phyloP scores from a whole-genome alignment of 2,888 invertebrate species.

The Uloborus plumipes region DNA sequence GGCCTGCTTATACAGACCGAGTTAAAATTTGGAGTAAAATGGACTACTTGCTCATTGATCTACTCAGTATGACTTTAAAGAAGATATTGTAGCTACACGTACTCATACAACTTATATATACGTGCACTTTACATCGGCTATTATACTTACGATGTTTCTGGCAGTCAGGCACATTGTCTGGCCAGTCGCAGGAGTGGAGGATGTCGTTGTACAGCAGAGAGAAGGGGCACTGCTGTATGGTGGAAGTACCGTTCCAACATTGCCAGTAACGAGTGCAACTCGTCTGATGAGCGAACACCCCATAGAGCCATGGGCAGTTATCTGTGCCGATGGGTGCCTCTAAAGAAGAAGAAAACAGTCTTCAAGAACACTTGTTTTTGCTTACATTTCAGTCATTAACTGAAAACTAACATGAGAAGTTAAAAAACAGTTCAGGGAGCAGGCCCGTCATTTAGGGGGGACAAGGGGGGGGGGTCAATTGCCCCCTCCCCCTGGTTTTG shows the following conservation, averaged over 20 bases:
- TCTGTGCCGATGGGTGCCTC: slow-evolving; percentile 87
- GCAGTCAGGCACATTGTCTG: slow-evolving; percentile 91
- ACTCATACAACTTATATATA: no score
- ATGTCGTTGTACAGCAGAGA: slow-evolving; percentile 90
- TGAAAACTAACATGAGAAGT: no score
- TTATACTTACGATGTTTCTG: slow-evolving; percentile 90
- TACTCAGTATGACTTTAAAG: not conserved
- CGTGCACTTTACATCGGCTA: not conserved
- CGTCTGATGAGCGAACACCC: slow-evolving; percentile 92
- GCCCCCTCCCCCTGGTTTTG: no score
- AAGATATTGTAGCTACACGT: no score
- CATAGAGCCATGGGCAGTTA: slow-evolving; percentile 92
- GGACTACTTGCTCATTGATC: not conserved
- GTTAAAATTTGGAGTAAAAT: no score
- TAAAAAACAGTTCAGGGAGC: no score
- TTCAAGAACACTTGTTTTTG: no score
- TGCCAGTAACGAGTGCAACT: slow-evolving; percentile 94
- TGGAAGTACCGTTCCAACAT: slow-evolving; percentile 94
- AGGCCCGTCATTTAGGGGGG: no score
- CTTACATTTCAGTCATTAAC: no score
- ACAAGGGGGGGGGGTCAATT: no score
- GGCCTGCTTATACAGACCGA: no score
- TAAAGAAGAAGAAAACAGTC: slow-evolving; percentile 69
- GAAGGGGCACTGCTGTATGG: slow-evolving; percentile 91
- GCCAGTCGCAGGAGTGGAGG: slow-evolving; percentile 93